Evolutionary conservation across 2,888 invertebrate species (phyloP).

Genomic region (Drosophila helvetica): DNA sequence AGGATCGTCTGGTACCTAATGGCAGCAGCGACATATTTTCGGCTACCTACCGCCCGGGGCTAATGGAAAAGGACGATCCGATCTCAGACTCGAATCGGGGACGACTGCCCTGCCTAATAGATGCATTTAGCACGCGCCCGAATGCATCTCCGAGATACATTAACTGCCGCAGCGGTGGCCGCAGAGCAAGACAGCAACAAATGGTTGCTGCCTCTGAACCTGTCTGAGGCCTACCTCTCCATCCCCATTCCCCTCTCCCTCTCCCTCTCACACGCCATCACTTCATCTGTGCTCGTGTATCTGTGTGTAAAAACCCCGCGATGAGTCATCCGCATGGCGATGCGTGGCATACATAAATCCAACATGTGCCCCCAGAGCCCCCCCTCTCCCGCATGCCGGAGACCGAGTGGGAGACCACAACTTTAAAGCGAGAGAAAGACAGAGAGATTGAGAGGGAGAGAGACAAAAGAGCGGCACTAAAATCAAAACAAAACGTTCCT

Average conservation of each 20-base stretch:
- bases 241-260: conserved; percentile 41
- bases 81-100: conserved; percentile 13
- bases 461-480: conserved; percentile 25
- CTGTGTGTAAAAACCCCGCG: conserved; percentile 81
- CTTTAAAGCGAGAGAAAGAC: conserved; percentile 10
- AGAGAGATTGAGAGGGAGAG: conserved; percentile 2
- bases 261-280: conserved; percentile 16
- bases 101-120: conserved; percentile 59
- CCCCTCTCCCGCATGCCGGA: background rate
- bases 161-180: conserved; percentile 25
- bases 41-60: conserved; percentile 22
- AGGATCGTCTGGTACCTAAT: conserved; percentile 23
- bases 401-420: conserved; percentile 21
- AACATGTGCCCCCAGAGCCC: conserved; percentile 55
- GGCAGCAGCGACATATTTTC: conserved; percentile 29
- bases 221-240: conserved; percentile 16
- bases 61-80: conserved; percentile 35
- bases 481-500: conserved; percentile 69
- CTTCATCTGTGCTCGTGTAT: conserved; percentile 21
- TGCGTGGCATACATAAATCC: conserved; percentile 66
- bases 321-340: conserved; percentile 76
- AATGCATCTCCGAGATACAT: conserved; percentile 42
- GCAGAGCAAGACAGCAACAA: conserved; percentile 27
- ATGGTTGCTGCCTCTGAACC: conserved; percentile 38
- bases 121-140: conserved; percentile 72